Conservation (phyloP, 2,113 vertebrate genomes). For the Pycnonotus jocosus region DNA sequence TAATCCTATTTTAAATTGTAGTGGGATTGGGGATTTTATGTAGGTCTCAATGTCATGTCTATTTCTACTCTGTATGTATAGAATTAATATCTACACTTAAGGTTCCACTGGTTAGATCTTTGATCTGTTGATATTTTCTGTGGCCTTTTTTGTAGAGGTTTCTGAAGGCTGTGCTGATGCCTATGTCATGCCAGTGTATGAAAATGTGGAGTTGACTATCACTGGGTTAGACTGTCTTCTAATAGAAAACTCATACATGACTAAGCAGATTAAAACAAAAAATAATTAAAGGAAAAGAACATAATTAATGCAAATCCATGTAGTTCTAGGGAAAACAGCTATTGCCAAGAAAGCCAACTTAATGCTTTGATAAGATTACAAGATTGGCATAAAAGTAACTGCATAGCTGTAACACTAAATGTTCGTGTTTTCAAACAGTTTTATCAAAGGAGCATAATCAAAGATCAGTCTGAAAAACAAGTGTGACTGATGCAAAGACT, state of each 20-base stretch:
- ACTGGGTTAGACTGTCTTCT: neutral
- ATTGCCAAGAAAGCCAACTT: neutral
- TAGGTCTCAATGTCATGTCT: neutral
- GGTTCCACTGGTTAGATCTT: neutral
- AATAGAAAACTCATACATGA: neutral
- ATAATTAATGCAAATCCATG: neutral
- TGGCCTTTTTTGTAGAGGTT: neutral
- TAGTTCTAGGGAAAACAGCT: slow-evolving; percentile 1
- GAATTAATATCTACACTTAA: neutral
- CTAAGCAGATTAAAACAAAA: neutral
- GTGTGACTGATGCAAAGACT: neutral
- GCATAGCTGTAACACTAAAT: neutral
- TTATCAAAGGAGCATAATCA: neutral
- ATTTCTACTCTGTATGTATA: neutral
- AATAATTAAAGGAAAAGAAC: neutral
- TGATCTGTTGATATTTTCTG: neutral
- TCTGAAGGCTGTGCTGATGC: neutral
- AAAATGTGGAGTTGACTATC: neutral
- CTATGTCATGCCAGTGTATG: neutral
- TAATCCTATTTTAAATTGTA: neutral
- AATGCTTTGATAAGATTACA: slow-evolving; percentile 34
- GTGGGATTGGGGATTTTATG: neutral
- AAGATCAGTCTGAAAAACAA: neutral
- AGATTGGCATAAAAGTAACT: neutral
- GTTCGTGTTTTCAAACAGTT: neutral